Conservation (phyloP, 1,140 invertebrate species). For the Scylla paramamosain region DNA sequence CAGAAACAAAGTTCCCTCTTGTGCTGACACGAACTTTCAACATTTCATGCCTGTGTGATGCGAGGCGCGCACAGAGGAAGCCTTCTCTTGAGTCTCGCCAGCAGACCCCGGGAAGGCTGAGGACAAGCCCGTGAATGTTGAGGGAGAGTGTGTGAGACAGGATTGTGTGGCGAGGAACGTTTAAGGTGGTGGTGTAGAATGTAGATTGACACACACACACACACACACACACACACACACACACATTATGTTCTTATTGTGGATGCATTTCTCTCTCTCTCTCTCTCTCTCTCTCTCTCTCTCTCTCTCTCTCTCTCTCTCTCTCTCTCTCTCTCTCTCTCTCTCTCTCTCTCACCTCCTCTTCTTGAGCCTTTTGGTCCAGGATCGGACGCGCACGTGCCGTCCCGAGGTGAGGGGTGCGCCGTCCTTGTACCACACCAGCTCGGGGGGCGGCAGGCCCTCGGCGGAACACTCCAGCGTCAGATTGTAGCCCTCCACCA, state of each 20-base stretch:
- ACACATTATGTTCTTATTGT: no score
- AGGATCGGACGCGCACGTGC: slow-evolving; percentile 33
- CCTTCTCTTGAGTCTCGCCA: no score
- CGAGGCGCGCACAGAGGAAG: no score
- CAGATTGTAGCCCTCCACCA: slow-evolving; percentile 65
- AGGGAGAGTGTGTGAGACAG: not conserved
- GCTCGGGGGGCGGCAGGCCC: slow-evolving; percentile 44
- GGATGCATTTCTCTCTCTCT: no score
- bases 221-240: slow-evolving; percentile 34
- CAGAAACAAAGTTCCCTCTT: no score
- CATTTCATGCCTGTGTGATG: no score
- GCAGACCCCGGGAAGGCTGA: no score
- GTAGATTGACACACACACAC: not conserved
- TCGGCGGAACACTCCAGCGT: slow-evolving; percentile 66
- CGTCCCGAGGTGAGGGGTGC: slow-evolving; percentile 14
- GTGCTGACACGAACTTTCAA: no score
- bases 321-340: slow-evolving; percentile 34
- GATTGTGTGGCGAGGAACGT: not conserved
- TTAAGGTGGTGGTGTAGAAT: not conserved
- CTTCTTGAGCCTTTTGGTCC: slow-evolving; percentile 37
- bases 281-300: not conserved
- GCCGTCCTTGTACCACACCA: slow-evolving; percentile 68
- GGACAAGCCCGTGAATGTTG: no score
- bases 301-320: not conserved
- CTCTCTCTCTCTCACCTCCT: slow-evolving; percentile 16